phyloP scores from a whole-genome alignment of 2,888 invertebrate genomes.

The Latheticus oryzae region DNA sequence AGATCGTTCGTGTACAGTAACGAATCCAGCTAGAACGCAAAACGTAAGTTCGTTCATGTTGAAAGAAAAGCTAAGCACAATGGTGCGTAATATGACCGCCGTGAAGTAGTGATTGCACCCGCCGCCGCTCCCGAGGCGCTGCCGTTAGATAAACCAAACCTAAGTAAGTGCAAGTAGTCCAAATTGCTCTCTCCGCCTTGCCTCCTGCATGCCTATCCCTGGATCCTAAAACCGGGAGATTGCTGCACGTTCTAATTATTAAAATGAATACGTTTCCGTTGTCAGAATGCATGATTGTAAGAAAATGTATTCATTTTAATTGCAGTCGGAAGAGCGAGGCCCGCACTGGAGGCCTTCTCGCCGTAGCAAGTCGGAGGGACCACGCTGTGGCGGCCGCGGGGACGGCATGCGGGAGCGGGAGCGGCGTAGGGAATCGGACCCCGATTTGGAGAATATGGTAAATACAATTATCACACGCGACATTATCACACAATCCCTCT shows the following conservation, averaged over 20 bases:
- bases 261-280: constrained; percentile 64
- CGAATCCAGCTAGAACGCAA: constrained; percentile 22
- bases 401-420: constrained; percentile 59
- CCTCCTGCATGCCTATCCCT: constrained; percentile 51
- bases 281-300: constrained; percentile 50
- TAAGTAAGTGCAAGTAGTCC: constrained; percentile 40
- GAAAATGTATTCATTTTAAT: constrained; percentile 66
- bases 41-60: constrained; percentile 12
- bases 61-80: constrained; percentile 8
- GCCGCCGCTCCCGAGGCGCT: constrained; percentile 47
- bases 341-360: constrained; percentile 72
- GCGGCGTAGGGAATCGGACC: constrained; percentile 64
- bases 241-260: constrained; percentile 48
- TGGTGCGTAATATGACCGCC: constrained; percentile 36
- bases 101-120: constrained; percentile 39
- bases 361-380: constrained; percentile 84
- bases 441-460: constrained; percentile 65
- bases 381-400: constrained; percentile 61
- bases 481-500: constrained; percentile 10
- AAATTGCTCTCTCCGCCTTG: constrained; percentile 52
- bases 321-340: constrained; percentile 78
- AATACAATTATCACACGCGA: constrained; percentile 34
- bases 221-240: constrained; percentile 13
- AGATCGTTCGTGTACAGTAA: constrained; percentile 26
- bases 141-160: constrained; percentile 26